phyloP scores from a whole-genome alignment of 2,888 invertebrate genomes.

The Rhopalosiphum nymphaeae region DNA sequence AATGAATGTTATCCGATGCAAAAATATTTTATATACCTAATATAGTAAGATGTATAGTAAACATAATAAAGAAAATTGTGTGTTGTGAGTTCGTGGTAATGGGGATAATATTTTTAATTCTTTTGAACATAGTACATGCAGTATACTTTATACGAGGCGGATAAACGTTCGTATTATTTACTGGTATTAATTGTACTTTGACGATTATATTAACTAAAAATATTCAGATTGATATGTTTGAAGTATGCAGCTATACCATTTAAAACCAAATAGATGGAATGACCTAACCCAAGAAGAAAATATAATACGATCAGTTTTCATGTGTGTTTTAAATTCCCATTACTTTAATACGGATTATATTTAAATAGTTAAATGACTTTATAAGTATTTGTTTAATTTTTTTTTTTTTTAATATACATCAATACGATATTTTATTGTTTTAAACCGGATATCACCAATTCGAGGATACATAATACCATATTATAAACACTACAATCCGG shows the following conservation, averaged over 20 bases:
- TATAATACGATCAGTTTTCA: background rate
- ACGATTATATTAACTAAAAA: background rate
- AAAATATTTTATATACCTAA: background rate
- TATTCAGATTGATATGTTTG: background rate
- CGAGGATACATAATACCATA: background rate
- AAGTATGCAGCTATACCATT: background rate
- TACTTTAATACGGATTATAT: background rate
- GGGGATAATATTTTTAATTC: background rate
- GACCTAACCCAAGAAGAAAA: background rate
- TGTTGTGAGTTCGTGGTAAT: background rate
- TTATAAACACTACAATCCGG: background rate
- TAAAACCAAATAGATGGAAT: background rate
- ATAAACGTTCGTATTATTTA: background rate
- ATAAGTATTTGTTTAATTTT: background rate
- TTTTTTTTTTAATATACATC: background rate
- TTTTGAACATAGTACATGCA: background rate
- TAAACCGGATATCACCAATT: constrained; percentile 2
- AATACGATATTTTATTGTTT: background rate
- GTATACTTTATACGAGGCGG: background rate
- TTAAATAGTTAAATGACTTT: background rate
- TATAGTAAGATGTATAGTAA: background rate
- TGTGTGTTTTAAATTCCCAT: background rate
- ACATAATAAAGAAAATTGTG: background rate
- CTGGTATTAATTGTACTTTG: background rate
- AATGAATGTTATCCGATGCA: background rate